phyloP scores from a whole-genome alignment of 2,113 vertebrate genomes.

The Pampusana beccarii region DNA sequence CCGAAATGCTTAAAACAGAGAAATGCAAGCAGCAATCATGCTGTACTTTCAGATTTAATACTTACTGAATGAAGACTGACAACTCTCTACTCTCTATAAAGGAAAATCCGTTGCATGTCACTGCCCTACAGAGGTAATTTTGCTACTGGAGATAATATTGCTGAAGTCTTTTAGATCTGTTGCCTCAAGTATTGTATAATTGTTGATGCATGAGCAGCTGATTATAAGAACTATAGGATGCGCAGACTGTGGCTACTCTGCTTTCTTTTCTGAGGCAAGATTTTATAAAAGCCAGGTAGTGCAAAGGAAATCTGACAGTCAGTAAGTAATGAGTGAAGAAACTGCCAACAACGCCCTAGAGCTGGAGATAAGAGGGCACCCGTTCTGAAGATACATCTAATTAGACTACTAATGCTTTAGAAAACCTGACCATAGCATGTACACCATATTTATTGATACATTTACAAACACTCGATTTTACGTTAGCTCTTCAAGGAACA shows the following conservation, averaged over 20 bases:
- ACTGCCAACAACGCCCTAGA: not conserved
- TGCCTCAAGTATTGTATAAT: not conserved
- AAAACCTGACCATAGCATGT: constrained; percentile 60
- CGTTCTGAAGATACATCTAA: not conserved
- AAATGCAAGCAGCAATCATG: not conserved
- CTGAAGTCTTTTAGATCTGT: not conserved
- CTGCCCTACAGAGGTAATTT: not conserved
- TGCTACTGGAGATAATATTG: not conserved
- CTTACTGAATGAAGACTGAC: constrained; percentile 12
- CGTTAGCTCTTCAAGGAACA: constrained; percentile 44
- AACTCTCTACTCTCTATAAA: not conserved
- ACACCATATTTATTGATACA: constrained; percentile 66
- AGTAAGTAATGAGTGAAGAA: not conserved
- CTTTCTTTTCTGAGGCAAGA: not conserved
- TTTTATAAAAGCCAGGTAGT: constrained; percentile 49
- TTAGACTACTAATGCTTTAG: constrained; percentile 52
- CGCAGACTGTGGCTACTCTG: not conserved
- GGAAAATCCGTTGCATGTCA: not conserved
- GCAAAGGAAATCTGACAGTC: constrained; percentile 36
- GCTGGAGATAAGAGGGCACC: not conserved
- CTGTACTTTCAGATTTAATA: constrained; percentile 27
- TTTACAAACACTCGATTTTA: constrained; percentile 52
- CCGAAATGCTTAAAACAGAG: constrained; percentile 1
- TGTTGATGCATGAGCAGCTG: not conserved
- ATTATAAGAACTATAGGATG: not conserved